Evolutionary conservation across 2,888 invertebrate species (phyloP), one percentile per base, ranked within the genome.

Genomic region (Eledone cirrhosa): DNA sequence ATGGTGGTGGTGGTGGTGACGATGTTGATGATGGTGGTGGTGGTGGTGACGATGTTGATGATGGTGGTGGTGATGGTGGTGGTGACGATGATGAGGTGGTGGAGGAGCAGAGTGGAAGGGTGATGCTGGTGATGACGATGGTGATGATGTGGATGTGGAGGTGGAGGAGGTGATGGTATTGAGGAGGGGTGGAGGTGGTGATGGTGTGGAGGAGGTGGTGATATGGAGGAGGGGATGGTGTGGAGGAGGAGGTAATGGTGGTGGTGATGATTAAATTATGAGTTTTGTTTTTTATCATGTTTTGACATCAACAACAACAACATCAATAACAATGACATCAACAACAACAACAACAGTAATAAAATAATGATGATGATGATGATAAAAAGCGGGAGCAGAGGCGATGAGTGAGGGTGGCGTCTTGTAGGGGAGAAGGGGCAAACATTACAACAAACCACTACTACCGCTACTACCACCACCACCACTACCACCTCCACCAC

Each of bases 381-480:
- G n/a, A n/a, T n/a, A n/a, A n/a, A n/a, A n/a, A n/a, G n/a, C n/a
- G n/a, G n/a, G n/a, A n/a, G n/a, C n/a, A n/a, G n/a, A n/a, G n/a
- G n/a, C n/a, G n/a, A n/a, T n/a, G n/a, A n/a, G n/a, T n/a, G n/a
- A n/a, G n/a, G n/a, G n/a, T n/a, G n/a, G n/a, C n/a, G n/a, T n/a
- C n/a, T n/a, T n/a, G n/a, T n/a, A n/a, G 33, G 8, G 41, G 41
- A 2, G 41, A 11, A 11, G 41, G 2, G 41, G 41, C 41, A 13
- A 24, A 16, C 74, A 22, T 19, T 72, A 27, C 74, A n/a, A 8
- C 74, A 27, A n/a, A 80, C 80, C 78, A 27, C 80, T 78, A 72
- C 77, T 78, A 48, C 78, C 31, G 48, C 80, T 41, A 80, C 80
- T 48, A n/a, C 77, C 65, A 16, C 80, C 27, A 27, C 53, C 24